phyloP scores from a whole-genome alignment of 2,888 invertebrate species.

The Drosophila lutescens region DNA sequence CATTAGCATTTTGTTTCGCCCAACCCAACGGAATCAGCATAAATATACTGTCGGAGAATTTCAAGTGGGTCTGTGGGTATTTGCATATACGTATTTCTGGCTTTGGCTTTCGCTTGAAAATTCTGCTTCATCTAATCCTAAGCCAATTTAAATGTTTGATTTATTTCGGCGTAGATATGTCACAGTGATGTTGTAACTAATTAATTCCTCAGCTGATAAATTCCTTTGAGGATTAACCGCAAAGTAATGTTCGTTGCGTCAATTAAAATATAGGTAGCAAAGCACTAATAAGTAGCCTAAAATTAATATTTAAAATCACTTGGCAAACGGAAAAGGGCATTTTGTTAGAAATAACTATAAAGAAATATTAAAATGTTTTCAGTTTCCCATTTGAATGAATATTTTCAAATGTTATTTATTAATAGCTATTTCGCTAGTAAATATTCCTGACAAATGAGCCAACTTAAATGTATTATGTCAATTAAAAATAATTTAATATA shows the following conservation, averaged over 20 bases:
- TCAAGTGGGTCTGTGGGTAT: constrained; percentile 15
- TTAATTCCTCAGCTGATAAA: constrained; percentile 9
- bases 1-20: constrained; percentile 37
- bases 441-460: not conserved
- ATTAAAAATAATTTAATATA: not conserved
- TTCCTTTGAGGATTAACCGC: not conserved
- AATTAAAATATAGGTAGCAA: not conserved
- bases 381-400: too few species aligned
- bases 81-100: constrained; percentile 17
- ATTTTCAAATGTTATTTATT: not conserved
- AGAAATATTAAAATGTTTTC: too few species aligned
- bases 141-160: constrained; percentile 35
- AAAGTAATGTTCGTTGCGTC: not conserved
- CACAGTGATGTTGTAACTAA: not conserved
- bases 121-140: constrained; percentile 21
- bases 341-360: not conserved
- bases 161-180: constrained; percentile 2
- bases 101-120: constrained; percentile 21
- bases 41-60: constrained; percentile 19
- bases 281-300: not conserved
- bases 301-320: not conserved
- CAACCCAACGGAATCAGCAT: constrained; percentile 21
- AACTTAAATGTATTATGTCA: constrained; percentile 4
- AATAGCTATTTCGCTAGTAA: not conserved
- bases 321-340: not conserved